phyloP scores from a whole-genome alignment of 64 coral and sea anemone species.

The Stylophora pistillata region DNA sequence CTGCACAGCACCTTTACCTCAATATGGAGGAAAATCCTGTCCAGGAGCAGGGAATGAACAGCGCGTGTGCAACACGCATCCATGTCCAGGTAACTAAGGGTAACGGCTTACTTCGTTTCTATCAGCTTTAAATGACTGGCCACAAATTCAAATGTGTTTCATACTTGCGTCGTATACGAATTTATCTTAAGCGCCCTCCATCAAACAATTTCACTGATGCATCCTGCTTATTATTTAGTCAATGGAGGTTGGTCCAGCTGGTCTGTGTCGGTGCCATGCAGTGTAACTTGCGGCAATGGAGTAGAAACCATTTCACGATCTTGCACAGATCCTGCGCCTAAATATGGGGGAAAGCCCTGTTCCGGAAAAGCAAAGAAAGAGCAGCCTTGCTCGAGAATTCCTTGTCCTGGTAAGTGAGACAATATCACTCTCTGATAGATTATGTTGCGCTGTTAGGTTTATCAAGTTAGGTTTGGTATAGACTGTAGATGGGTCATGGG shows the following conservation, averaged over 20 bases:
- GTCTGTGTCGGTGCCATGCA: slow-evolving; percentile 61
- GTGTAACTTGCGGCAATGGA: slow-evolving; percentile 58
- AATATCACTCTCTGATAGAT: background rate
- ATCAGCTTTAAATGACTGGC: background rate
- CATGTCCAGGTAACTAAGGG: slow-evolving; percentile 10
- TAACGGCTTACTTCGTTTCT: background rate
- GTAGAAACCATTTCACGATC: slow-evolving; percentile 13
- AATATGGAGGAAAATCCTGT: slow-evolving; percentile 14
- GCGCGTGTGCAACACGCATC: slow-evolving; percentile 30
- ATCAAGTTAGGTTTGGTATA: background rate
- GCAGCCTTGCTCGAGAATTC: background rate
- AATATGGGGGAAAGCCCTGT: background rate
- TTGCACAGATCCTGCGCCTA: background rate
- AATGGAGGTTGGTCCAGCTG: slow-evolving; percentile 69
- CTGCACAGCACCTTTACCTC: background rate
- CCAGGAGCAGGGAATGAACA: background rate
- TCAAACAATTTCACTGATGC: background rate
- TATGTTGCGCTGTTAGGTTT: background rate
- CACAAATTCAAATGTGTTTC: no score
- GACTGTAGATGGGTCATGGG: background rate
- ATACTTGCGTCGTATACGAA: no score
- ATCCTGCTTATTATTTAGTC: slow-evolving; percentile 13
- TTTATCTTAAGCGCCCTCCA: no score
- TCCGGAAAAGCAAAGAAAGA: background rate
- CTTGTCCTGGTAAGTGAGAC: background rate